Percentiles rank a stretch among this genome's conserved stretches.
Evolutionary conservation across 2,797 vertebrate species (phyloP).

Genomic region (Netta rufina): DNA sequence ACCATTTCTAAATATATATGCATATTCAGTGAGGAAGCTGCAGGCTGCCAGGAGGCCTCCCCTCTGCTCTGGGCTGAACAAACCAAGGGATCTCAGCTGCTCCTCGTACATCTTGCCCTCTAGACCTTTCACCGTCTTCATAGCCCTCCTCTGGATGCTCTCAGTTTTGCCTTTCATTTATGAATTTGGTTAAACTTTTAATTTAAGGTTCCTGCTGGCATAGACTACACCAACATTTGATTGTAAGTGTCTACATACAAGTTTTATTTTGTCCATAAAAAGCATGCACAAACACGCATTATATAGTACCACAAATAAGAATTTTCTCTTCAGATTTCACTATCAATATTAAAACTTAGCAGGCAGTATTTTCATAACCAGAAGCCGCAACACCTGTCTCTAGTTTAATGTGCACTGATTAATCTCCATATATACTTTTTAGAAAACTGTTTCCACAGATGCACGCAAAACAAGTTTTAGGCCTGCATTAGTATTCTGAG

Average conservation of each 20-base stretch:
- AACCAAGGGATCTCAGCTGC: too few relatives aligned
- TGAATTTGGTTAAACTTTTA: neutral
- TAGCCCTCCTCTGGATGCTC: too few relatives aligned
- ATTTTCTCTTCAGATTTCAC: neutral
- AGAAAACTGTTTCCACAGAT: neutral
- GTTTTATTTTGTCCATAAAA: neutral
- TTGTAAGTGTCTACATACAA: neutral
- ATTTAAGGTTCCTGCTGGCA: neutral
- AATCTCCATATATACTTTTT: neutral
- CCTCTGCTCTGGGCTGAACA: too few relatives aligned
- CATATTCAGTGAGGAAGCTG: neutral
- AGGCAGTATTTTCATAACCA: neutral
- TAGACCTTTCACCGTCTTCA: too few relatives aligned
- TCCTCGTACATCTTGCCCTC: too few relatives aligned
- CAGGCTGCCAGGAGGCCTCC: too few relatives aligned
- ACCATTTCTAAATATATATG: neutral
- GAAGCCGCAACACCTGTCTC: neutral
- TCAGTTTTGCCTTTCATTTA: too few relatives aligned
- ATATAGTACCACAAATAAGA: neutral
- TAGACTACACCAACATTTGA: neutral
- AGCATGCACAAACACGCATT: neutral
- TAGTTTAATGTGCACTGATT: neutral
- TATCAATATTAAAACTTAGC: neutral
- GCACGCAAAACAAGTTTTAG: neutral
- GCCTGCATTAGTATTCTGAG: neutral